These are phyloP conservation scores for Anolis sagrei DNA, from an alignment of 2,113 vertebrate species.

Conservation along the genomic window DNA sequence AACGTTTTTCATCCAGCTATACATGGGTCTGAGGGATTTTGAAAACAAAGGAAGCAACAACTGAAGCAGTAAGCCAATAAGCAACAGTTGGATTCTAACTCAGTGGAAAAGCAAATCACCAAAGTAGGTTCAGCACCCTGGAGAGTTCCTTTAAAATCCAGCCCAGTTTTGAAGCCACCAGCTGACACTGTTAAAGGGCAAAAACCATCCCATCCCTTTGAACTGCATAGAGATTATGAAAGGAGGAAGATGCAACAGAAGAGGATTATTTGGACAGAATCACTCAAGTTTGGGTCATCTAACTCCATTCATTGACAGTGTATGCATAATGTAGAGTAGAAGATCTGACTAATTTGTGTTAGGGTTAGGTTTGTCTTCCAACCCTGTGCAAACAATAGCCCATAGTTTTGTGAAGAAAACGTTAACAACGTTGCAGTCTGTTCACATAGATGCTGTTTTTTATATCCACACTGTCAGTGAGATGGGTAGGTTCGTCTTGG, in stretches of 20 bases:
- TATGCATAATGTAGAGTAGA: background rate
- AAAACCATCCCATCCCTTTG: background rate
- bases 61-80: background rate
- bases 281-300: background rate
- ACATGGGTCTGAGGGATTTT: background rate
- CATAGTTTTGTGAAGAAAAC: background rate
- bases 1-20: background rate
- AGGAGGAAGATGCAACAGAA: background rate
- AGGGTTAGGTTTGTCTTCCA: background rate
- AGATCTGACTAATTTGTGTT: background rate
- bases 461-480: background rate
- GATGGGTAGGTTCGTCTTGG: background rate
- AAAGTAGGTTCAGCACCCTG: no score
- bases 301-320: background rate
- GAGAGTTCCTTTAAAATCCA: no score
- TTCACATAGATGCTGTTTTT: background rate
- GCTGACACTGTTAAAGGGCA: background rate
- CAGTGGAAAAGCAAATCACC: no score
- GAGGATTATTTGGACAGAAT: background rate
- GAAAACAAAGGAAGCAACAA: background rate
- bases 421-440: no score
- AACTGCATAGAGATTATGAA: no score
- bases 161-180: no score
- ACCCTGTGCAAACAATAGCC: background rate
- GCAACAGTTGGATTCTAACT: no score